Evolutionary conservation across 2,113 vertebrate species (phyloP), one percentile per base, ranked within the genome.

Genomic region (Laticauda colubrina): DNA sequence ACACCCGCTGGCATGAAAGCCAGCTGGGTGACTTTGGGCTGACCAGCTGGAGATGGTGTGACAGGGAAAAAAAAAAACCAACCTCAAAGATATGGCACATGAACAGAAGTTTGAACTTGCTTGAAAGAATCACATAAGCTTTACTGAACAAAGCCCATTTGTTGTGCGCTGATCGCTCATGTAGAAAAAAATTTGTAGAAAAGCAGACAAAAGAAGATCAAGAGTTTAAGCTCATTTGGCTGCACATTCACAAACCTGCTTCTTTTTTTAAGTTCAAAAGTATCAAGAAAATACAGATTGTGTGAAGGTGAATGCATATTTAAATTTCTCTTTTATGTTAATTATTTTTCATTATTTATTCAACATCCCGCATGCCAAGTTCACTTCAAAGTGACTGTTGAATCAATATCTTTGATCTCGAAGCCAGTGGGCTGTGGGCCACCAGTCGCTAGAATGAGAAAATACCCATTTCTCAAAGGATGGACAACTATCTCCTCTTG

Each of bases 341-440:
- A 93, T 59, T 55, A 51, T 21, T 59, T 48, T 15, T n/a, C 88
- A 85, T 93, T 90, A 61, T 93, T 93, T 59, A 93, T 93, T 90
- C 56, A 93, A 85, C 55, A 39, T 39, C 45, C 2, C 0, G 14
- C 55, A 45, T 93, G 92, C 92, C 92, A 93, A 90, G 43, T 54
- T 86, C 92, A 90, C 88, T 90, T 93, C 75, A 93, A 93, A 93
- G 92, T 21, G 6, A 59, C 54, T 85, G 88, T 90, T 48, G 88
- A 56, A 61, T 85, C 21, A n/a, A 53, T 81, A 56, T 15, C 92
- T 93, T 93, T 93, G 92, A 93, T 90, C 88, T 53, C 26, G 23
- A 39, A 18, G 55, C 88, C 92, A 93, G n/a, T 29, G 88, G 92
- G 92, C 55, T 26, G 45, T 39, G 12, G 55, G 88, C 92, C 92